Base-by-base conservation (phyloP, 2,797 vertebrate genomes). In the Cyprinodon diabolis region DNA sequence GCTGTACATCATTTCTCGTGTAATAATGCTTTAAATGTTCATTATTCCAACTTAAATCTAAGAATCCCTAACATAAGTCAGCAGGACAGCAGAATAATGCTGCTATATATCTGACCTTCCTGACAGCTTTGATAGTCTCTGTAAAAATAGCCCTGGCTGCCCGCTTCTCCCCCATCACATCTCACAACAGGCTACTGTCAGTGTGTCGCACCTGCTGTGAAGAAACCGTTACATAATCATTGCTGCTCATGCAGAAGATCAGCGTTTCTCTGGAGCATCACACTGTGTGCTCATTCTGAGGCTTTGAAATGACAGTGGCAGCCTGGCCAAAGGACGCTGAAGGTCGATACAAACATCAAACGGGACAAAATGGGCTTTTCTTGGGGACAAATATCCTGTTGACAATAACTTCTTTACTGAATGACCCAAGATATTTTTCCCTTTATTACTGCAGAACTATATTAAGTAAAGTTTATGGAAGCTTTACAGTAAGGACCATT, bases 121-220 rank as follows among this genome's bases (percentile, higher is more conserved):
- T 49, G 79, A 81, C 78, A 84, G 75, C 83, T 84, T 68, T 4
- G 55, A 77, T 81, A 78, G 84, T 78, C 81, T 68, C 73, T 89
- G 84, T 92, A 93, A 91, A 93, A 93, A 94, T 93, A 92, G 88
- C 77, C 65, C 79, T 83, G 84, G 87, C 90, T 84, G 83, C 88
- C 86, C 70, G 79, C 86, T 86, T 85, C 81, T 86, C 77, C 58
- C 83, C 80, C 66, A 81, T 85, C 86, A 69, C 86, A 75, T 76
- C 80, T 85, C 83, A 80, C 86, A 83, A 88, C 86, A 79, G 52
- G 84, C 80, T 77, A 52, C 82, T 76, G 84, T 84, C 82, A 86
- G 82, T 63, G 77, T 81, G 82, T 81, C 79, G 67, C 86, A 89
- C 90, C 91, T 91, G 92, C 91, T 85, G 92, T 67, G 83, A 81